A percentile compares a stretch with the other conserved stretches of the same genome.
Evolutionary conservation across 2,797 vertebrate species (phyloP).

Genomic region (Geotrypetes seraphini): DNA sequence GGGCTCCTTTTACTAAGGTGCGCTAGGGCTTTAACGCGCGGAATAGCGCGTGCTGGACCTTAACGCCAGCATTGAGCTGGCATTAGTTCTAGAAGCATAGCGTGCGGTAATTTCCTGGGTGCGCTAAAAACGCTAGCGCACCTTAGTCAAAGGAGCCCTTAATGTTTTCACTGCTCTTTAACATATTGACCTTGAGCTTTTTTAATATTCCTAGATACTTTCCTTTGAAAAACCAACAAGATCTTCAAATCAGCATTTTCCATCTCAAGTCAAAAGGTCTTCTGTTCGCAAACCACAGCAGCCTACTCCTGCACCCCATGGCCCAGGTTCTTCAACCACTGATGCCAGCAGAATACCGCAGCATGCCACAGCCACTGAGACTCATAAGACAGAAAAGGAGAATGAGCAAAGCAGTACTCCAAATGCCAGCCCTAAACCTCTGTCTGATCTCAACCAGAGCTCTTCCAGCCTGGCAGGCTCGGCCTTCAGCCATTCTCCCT

Average conservation of each 20-base stretch:
- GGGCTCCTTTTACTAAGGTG: no score
- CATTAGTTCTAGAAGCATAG: no score
- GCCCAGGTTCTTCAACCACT: constrained; percentile 27
- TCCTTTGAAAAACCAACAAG: constrained; percentile 52
- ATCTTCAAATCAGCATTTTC: constrained; percentile 59
- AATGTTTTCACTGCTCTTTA: background rate
- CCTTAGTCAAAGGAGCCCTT: no score
- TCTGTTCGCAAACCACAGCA: constrained; percentile 51
- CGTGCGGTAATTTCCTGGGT: no score
- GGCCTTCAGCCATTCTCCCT: constrained; percentile 59
- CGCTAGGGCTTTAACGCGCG: no score
- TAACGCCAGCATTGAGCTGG: no score
- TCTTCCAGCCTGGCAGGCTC: constrained; percentile 64
- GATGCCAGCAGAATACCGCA: constrained; percentile 39
- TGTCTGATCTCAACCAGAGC: constrained; percentile 56
- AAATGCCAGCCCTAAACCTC: constrained; percentile 47
- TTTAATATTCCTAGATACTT: constrained; percentile 61
- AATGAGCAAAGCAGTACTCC: constrained; percentile 34
- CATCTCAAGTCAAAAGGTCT: constrained; percentile 64
- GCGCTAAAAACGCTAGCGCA: no score
- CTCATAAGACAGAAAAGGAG: constrained; percentile 33
- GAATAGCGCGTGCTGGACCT: no score
- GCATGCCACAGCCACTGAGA: constrained; percentile 36
- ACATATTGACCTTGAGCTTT: background rate
- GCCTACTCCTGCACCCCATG: constrained; percentile 40